These are phyloP conservation scores for Hydrolagus colliei DNA, from an alignment of 2,797 vertebrate species.

Conservation along the genomic window DNA sequence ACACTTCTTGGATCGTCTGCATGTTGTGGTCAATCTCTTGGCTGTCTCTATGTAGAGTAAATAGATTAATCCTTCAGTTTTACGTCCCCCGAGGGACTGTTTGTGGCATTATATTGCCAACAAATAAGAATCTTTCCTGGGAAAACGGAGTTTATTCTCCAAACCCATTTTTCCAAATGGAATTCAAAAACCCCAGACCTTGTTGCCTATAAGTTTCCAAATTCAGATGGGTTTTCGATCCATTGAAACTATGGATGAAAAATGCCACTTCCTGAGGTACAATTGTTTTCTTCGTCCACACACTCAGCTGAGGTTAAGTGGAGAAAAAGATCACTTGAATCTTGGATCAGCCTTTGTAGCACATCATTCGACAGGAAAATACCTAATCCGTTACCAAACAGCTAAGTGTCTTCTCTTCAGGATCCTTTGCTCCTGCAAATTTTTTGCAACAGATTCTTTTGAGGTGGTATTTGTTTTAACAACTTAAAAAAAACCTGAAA, in stretches of 20 bases:
- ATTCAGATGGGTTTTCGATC: not conserved
- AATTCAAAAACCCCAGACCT: not conserved
- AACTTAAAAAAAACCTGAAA: too few species aligned
- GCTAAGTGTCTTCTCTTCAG: not conserved
- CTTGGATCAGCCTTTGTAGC: too few species aligned
- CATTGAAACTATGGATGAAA: conserved; percentile 7
- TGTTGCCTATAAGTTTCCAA: not conserved
- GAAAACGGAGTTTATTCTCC: not conserved
- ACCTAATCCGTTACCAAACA: too few species aligned
- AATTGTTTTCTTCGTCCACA: too few species aligned
- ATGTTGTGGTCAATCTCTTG: conserved; percentile 13
- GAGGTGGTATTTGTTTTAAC: too few species aligned
- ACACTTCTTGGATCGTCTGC: not conserved
- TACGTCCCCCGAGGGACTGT: not conserved
- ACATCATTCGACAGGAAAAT: not conserved
- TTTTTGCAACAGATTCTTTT: too few species aligned
- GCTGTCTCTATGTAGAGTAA: not conserved
- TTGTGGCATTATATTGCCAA: not conserved
- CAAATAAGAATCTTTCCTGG: too few species aligned
- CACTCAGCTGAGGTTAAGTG: not conserved
- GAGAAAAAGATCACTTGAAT: not conserved
- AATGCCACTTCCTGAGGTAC: not conserved
- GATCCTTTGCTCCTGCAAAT: too few species aligned
- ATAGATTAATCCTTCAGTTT: not conserved
- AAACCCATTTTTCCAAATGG: not conserved